Evolutionary conservation across 2,888 invertebrate genomes (phyloP), one percentile per base, ranked within the genome.

Genomic region (Kuschelorhynchus macadamiae): DNA sequence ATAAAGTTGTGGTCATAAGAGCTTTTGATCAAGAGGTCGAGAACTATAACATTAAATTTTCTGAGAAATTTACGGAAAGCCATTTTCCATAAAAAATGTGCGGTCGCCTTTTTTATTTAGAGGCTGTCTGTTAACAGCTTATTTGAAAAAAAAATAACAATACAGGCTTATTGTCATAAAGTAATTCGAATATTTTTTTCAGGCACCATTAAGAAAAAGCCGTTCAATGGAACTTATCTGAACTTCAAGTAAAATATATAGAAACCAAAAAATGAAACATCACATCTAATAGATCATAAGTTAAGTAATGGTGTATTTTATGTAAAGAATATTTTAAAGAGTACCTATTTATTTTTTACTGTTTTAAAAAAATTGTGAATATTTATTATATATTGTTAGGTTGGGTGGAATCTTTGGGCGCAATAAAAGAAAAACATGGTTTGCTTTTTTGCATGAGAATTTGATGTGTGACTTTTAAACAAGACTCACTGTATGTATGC

Each of bases 201-300:
- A 68, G 73, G 72, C 33, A 65, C 61, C 36, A 46, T 56, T 33
- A 73, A 68, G 20, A 76, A 75, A 66, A 76, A 72, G 67, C 71
- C 72, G 39, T 68, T 73, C 49, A 72, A 72, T 32, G 73, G 76
- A 42, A 74, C 71, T 30, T 75, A 72, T 67, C 66, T 76, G 62
- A 74, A 70, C 66, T 77, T 77, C 69, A 75, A 69, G 73, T 69
- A 73, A 75, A 61, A 74, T 2, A 12, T 9, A 59, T 18, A 39
- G 12, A 14, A 39, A 16, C n/a, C n/a, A n/a, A n/a, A n/a, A 17
- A 11, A 50, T 25, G 17, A 11, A 25, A 16, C 30, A 3, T 12
- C 9, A 17, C 50, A 17, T 12, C 47, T 25, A 39, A 41, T 55
- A 75, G 70, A 60, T 61, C 39, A 55, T 49, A 62, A 52, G n/a